These are phyloP conservation scores for Hypselothyrea guttata DNA, from an alignment of 2,888 invertebrate species.

Conservation along the genomic window DNA sequence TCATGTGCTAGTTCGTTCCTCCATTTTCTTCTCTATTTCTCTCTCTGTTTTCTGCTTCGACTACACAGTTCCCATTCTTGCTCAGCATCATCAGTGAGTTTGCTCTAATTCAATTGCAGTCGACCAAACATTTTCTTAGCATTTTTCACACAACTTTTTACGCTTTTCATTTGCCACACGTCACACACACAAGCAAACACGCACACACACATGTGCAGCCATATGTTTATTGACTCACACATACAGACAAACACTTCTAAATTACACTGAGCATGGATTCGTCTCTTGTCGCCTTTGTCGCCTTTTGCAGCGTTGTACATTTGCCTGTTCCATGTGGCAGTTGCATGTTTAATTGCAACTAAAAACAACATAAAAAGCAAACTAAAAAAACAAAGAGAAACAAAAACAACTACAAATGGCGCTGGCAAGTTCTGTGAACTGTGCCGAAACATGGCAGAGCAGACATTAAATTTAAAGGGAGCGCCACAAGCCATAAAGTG, in stretches of 20 bases:
- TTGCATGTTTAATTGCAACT: slow-evolving; percentile 76
- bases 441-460: slow-evolving; percentile 56
- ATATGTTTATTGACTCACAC: neutral
- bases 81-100: slow-evolving; percentile 14
- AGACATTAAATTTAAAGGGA: slow-evolving; percentile 17
- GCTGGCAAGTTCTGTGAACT: slow-evolving; percentile 67
- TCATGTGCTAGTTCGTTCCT: neutral
- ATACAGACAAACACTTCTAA: slow-evolving; percentile 35
- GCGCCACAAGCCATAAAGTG: neutral
- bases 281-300: slow-evolving; percentile 24
- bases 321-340: slow-evolving; percentile 50
- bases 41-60: neutral
- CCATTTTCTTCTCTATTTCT: neutral
- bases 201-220: neutral
- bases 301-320: slow-evolving; percentile 26
- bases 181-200: slow-evolving; percentile 8
- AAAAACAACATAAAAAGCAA: slow-evolving; percentile 52
- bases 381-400: slow-evolving; percentile 38
- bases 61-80: too few species aligned
- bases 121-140: slow-evolving; percentile 35
- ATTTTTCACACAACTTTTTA: slow-evolving; percentile 33
- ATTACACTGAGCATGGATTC: slow-evolving; percentile 53
- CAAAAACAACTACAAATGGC: slow-evolving; percentile 33
- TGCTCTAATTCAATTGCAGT: slow-evolving; percentile 42
- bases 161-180: slow-evolving; percentile 20